A percentile compares a stretch with the other conserved stretches of the same genome.
phyloP scores from a whole-genome alignment of 2,888 invertebrate genomes.

The Catocala sponsa region DNA sequence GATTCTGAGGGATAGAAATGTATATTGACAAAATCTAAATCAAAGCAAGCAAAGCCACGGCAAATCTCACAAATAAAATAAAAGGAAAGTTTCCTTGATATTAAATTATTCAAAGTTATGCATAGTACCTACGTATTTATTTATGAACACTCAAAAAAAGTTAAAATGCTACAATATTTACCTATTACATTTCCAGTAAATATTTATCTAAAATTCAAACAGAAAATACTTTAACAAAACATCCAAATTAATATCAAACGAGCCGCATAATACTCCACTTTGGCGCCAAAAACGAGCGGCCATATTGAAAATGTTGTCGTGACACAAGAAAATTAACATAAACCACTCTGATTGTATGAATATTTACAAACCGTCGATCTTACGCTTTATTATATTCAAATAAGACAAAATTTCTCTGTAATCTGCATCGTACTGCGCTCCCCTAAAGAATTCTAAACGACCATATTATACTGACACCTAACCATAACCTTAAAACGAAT shows the following conservation, averaged over 20 bases:
- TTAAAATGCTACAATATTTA: too few relatives aligned
- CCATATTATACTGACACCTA: slow-evolving; percentile 20
- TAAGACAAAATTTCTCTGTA: slow-evolving; percentile 52
- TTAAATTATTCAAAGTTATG: too few relatives aligned
- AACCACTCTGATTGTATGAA: slow-evolving; percentile 55
- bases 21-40: too few relatives aligned
- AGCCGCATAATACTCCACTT: slow-evolving; percentile 45
- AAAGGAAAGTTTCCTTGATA: too few relatives aligned
- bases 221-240: slow-evolving; percentile 35
- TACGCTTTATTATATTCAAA: slow-evolving; percentile 55
- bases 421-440: slow-evolving; percentile 43
- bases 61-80: too few relatives aligned
- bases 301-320: slow-evolving; percentile 53
- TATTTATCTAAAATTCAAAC: slow-evolving; percentile 6
- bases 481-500: slow-evolving; percentile 11
- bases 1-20: too few relatives aligned
- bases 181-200: too few relatives aligned
- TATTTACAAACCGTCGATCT: slow-evolving; percentile 56
- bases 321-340: slow-evolving; percentile 52
- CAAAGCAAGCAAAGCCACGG: too few relatives aligned
- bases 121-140: too few relatives aligned
- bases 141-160: too few relatives aligned
- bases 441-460: slow-evolving; percentile 35
- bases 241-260: slow-evolving; percentile 45
- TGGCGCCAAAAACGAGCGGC: slow-evolving; percentile 46